Evolutionary conservation across 92 coral and sea anemone species (phyloP), one percentile per base, ranked within the genome.

Genomic region (Anthopleura xanthogrammica): DNA sequence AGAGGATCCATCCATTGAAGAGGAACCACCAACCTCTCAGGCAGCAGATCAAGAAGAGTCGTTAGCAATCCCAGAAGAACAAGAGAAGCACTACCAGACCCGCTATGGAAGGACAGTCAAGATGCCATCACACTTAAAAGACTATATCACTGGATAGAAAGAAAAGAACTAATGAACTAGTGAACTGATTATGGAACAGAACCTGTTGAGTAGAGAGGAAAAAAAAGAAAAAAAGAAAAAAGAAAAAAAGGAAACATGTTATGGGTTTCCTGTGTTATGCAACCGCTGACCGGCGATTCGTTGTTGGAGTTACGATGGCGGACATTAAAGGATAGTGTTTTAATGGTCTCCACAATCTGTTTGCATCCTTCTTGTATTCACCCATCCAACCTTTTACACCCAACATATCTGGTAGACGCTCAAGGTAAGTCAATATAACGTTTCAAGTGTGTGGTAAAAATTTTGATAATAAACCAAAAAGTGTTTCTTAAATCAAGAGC

Each of bases 91-190:
- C 58, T 77, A 84, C 56, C 40, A 50, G 43, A 84, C 87, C 16
- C 87, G 83, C n/a, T 76, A 62, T 48, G 83, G 87, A 76, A 77
- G 87, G 58, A 60, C 83, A 36, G 80, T 84, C 66, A 84, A 40
- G 75, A 78, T 79, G 52, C 87, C 77, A 57, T 65, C 77, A 41
- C 76, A 79, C 40, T 54, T 79, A 14, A 5, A 60, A 52, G 83
- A 79, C 83, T 79, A 79, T 60, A 54, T 79, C 29, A 60, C 75
- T 39, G 52, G 83, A 60, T 60, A 79, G 52, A 79, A 39, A 4
- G 22, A 79, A 10, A 79, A 58, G 42, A 29, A 24, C 41, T 5
- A 24, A 12, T 66, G 73, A 23, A 66, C 73, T 66, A 57, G 62
- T 57, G 62, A 57, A 57, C 62, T 57, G 70, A 62, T 24, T 62